These are phyloP conservation scores for Camponotus vicinus DNA, from an alignment of 1,140 invertebrate species.

Conservation along the genomic window DNA sequence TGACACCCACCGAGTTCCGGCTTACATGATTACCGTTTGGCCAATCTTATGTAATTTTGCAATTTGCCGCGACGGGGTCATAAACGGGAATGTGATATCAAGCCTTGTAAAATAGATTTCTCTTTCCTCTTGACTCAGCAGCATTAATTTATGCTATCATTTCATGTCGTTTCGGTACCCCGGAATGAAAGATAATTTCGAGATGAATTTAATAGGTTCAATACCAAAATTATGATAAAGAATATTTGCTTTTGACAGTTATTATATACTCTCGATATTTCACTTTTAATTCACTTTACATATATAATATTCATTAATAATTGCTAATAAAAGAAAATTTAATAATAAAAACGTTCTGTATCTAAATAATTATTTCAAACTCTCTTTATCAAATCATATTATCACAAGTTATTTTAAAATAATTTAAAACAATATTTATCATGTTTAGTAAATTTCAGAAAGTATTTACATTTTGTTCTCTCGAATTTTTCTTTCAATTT, in stretches of 20 bases:
- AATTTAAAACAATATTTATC: conserved; percentile 6
- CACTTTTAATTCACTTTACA: neutral
- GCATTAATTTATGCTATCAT: neutral
- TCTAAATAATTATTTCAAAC: neutral
- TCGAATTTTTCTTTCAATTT: conserved; percentile 33
- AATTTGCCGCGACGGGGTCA: conserved; percentile 54
- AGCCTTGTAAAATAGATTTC: conserved; percentile 36
- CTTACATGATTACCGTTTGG: conserved; percentile 29
- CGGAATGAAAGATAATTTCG: neutral
- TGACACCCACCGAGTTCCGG: conserved; percentile 69
- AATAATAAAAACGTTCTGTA: neutral
- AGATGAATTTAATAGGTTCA: neutral
- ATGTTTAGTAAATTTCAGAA: neutral
- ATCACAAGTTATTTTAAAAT: neutral
- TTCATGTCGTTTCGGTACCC: neutral
- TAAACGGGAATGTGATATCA: conserved; percentile 44
- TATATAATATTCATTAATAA: conserved; percentile 9
- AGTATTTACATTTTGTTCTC: conserved; percentile 5
- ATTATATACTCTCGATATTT: neutral
- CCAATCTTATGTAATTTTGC: conserved; percentile 71
- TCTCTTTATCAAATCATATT: neutral
- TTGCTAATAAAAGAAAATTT: neutral
- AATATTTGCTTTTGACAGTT: neutral
- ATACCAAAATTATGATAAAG: neutral
- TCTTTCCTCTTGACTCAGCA: neutral